Conservation (phyloP, 1,140 invertebrate genomes). For the Hormaphis cornu region DNA sequence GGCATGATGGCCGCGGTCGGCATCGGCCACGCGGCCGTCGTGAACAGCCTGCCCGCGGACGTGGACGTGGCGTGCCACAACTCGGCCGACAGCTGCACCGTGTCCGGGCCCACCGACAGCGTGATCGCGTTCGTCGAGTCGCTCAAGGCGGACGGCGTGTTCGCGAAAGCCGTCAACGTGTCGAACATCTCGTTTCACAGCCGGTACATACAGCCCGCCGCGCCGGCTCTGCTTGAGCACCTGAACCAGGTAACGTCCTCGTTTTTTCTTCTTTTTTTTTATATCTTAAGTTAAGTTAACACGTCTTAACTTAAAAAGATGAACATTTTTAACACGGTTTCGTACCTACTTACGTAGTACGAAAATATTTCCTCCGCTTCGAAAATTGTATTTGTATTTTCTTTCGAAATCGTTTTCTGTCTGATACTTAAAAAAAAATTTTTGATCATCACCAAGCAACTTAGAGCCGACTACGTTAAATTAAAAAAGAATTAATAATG, state of each 20-base stretch:
- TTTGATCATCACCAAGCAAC: too few species aligned
- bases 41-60: constrained; percentile 45
- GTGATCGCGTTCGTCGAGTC: constrained; percentile 42
- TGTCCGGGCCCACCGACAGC: constrained; percentile 55
- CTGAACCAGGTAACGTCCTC: constrained; percentile 56
- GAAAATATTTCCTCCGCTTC: too few species aligned
- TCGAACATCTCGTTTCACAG: constrained; percentile 68
- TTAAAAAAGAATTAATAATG: too few species aligned
- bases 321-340: too few species aligned
- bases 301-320: background rate
- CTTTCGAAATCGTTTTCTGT: too few species aligned
- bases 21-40: constrained; percentile 51
- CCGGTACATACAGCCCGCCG: constrained; percentile 58
- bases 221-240: constrained; percentile 59
- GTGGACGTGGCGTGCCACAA: constrained; percentile 65
- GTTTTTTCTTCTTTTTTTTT: background rate
- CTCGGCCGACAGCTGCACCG: constrained; percentile 49
- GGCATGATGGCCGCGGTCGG: constrained; percentile 55
- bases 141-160: constrained; percentile 58
- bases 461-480: too few species aligned
- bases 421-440: too few species aligned
- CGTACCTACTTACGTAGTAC: too few species aligned
- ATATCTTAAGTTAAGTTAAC: background rate
- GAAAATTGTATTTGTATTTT: too few species aligned
- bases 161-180: constrained; percentile 61